Conservation (phyloP, 2,113 vertebrate species). For the Macrotis lagotis region DNA sequence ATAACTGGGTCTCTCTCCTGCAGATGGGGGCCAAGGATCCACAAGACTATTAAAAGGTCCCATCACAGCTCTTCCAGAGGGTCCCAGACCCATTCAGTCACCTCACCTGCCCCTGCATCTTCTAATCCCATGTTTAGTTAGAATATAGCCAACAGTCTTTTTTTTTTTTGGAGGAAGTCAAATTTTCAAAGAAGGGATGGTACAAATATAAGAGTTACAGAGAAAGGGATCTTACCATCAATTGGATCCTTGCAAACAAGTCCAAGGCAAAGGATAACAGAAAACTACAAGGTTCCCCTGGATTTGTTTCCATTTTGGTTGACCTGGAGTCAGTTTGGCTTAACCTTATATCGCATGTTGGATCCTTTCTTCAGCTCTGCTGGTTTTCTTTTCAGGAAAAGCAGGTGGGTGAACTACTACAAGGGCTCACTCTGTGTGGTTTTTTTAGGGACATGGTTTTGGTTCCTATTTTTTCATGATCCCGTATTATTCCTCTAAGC, state of each 20-base stretch:
- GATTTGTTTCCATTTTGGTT: not conserved
- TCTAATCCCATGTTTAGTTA: slow-evolving; percentile 13
- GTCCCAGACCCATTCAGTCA: not conserved
- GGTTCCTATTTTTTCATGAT: not conserved
- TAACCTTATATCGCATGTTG: not conserved
- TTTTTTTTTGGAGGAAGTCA: too few species aligned
- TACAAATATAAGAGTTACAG: not conserved
- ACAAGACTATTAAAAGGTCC: not conserved
- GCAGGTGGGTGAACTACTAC: not conserved
- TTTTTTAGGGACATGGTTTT: not conserved
- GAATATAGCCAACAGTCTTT: slow-evolving; percentile 20
- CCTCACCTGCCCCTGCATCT: not conserved
- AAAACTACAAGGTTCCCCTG: not conserved
- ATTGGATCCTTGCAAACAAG: not conserved
- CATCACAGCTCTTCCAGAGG: not conserved
- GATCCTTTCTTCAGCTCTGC: not conserved
- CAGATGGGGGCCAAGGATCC: not conserved
- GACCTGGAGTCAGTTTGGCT: not conserved
- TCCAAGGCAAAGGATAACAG: not conserved
- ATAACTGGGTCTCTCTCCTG: not conserved
- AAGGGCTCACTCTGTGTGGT: not conserved
- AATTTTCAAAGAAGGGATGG: not conserved
- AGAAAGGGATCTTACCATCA: not conserved
- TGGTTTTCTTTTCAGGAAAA: slow-evolving; percentile 21
- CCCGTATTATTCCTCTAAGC: not conserved